A percentile compares a stretch with the other conserved stretches of the same genome.
Conservation (phyloP, 1,140 invertebrate species). For the Elysia chlorotica region DNA sequence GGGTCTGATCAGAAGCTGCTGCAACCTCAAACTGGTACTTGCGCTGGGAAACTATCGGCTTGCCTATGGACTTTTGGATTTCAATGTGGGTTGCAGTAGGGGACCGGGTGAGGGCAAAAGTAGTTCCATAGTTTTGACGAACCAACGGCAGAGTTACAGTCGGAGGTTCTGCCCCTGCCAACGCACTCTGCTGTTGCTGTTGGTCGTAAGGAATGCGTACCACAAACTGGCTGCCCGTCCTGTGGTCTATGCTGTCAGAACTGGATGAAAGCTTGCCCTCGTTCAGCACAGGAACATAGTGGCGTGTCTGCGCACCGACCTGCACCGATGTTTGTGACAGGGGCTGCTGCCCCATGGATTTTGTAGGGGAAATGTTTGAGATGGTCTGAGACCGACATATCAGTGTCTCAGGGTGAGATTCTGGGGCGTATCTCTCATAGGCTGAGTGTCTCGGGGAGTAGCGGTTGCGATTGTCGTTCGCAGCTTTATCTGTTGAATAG, state of each 20-base stretch:
- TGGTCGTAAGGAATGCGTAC: conserved; percentile 30
- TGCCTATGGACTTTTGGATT: conserved; percentile 32
- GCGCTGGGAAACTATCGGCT: conserved; percentile 42
- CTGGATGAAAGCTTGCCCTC: conserved; percentile 31
- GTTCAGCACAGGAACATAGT: conserved; percentile 43
- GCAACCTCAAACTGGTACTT: conserved; percentile 51
- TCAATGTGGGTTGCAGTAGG: conserved; percentile 43
- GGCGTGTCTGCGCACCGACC: conserved; percentile 14
- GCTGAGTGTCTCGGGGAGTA: conserved; percentile 13
- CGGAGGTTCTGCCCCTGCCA: background rate
- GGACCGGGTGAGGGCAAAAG: conserved; percentile 48
- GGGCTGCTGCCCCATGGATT: background rate
- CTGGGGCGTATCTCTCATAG: conserved; percentile 5
- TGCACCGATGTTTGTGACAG: background rate
- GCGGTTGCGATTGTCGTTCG: conserved; percentile 10
- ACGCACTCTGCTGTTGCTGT: background rate
- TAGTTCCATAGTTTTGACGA: conserved; percentile 39
- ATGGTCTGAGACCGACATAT: conserved; percentile 29
- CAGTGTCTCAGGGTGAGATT: conserved; percentile 2
- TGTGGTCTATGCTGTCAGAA: conserved; percentile 41
- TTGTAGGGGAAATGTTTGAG: conserved; percentile 18
- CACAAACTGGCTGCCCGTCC: conserved; percentile 28
- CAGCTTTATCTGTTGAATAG: conserved; percentile 18
- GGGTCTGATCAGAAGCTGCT: too few relatives aligned
- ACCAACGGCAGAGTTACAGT: too few relatives aligned